Evolutionary conservation across 1,140 invertebrate species (phyloP), one percentile per base, ranked within the genome.

Genomic region (Plutomurus gul): DNA sequence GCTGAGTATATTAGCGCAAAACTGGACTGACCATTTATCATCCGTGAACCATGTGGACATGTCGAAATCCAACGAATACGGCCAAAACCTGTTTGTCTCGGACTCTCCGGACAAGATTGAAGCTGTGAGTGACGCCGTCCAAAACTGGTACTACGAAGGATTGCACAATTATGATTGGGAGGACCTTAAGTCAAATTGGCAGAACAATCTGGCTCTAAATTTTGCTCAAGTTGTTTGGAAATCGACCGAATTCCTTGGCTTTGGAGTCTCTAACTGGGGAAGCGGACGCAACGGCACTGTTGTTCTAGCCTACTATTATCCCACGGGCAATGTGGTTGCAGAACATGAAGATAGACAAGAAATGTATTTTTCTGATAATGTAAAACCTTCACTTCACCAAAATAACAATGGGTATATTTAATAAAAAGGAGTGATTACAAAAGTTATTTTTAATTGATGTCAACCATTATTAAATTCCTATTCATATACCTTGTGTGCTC

Each of bases 141-240:
- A 78, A 60, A 51, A 72, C 13, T 78, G 76, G 76, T 78, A 78
- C 30, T 47, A 49, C 37, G 43, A 47, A 40, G 76, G 76, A 71
- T 16, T 36, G 46, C 72, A 47, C 36, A 27, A 1, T 7, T 43
- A 70, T 20, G 43, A 73, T 7, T 73, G 36, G 36, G 27, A 16
- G 1, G 16, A 36, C 1, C 30, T 65, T 8, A 30, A 33, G 5
- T 1, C 11, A 18, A 78, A 75, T 36, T 78, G 72, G 71, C 20
- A 37, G 13, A 37, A 49, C 22, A 49, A 70, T n/a, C 30, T 49
- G n/a, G 77, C 77, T 11, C 40, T 72, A 30, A 72, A 71, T 20
- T 78, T 78, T 75, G 72, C 77, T 36, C 77, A 78, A 46, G 18
- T 75, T 40, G 71, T 78, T 22, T 78, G 77, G 77, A 78, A 56